Percentiles rank a stretch among this genome's conserved stretches.
These are phyloP conservation scores for Neolamprologus fasciatus DNA, from an alignment of 2,113 vertebrate genomes.

Conservation along the genomic window DNA sequence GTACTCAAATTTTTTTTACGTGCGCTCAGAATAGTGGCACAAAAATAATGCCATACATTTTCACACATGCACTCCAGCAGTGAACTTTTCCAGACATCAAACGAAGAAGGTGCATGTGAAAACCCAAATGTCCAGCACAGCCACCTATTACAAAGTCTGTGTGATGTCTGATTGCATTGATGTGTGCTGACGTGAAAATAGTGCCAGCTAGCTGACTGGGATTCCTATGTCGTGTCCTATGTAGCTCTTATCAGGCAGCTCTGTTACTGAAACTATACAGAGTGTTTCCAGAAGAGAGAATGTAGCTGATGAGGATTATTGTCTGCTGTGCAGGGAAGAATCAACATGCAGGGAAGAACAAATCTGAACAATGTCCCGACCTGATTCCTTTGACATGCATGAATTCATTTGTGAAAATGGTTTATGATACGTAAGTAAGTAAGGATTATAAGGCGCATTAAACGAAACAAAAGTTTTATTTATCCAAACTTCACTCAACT, in stretches of 20 bases:
- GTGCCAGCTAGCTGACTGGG: not conserved
- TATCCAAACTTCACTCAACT: not conserved
- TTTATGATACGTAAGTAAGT: not conserved
- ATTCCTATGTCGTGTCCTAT: not conserved
- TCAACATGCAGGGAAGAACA: not conserved
- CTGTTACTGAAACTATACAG: not conserved
- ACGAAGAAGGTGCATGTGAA: not conserved
- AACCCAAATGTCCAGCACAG: not conserved
- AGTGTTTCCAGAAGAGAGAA: not conserved
- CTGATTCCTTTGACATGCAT: not conserved
- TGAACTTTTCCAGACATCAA: not conserved
- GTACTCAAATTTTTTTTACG: not conserved
- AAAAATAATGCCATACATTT: accelerated
- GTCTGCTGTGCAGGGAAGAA: no score
- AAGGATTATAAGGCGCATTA: not conserved
- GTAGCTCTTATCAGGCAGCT: not conserved
- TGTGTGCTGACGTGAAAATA: not conserved
- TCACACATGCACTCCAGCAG: not conserved
- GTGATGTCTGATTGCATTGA: not conserved
- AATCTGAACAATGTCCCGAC: not conserved
- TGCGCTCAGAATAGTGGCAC: not conserved
- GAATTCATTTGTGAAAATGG: not conserved
- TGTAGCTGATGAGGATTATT: not conserved
- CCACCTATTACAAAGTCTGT: not conserved
- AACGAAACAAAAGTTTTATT: not conserved